Evolutionary conservation across 2,797 vertebrate genomes (phyloP), one percentile per base, ranked within the genome.

Genomic region (Ctenopoma kingsleyae): DNA sequence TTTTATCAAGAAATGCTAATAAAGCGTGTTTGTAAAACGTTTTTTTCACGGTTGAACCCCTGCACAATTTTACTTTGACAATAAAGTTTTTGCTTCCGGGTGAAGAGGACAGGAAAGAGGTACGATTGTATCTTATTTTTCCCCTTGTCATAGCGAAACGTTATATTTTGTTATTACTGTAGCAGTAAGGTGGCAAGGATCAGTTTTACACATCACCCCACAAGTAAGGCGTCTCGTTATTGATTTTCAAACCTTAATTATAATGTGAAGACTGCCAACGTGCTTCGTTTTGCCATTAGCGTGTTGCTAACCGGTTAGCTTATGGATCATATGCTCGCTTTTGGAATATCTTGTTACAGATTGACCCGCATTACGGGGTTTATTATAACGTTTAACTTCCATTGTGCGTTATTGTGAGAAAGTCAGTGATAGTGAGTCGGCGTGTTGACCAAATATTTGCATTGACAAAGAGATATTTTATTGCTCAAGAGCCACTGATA

Each of bases 261-360:
- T 57, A 17, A 58, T 56, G 25, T 47, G 17, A 8, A 54, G 54
- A 19, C 17, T 58, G 38, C 68, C 46, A 50, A 22, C 62, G 60
- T 78, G 44, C 30, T 69, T 78, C 74, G 78, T 80, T 80, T 77
- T 80, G 22, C 71, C 13, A 1, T 74, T 78, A 84, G 83, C 82
- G 53, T 54, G 41, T n/a, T 35, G 69, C 86, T 91, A 91, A 77
- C 92, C 91, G 92, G 91, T 88, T 92, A 91, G 90, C 90, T 87
- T 85, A 75, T 83, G 79, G 44, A 46, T 76, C 51, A 68, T 78
- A 57, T 72, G 40, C 44, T 56, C 74, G 67, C 60, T 74, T 78
- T 77, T 69, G 48, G 19, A 48, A 12, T 73, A 69, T 82, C 46
- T 72, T 27, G 41, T 85, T 59, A 71, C 66, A 60, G 13, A 54